A percentile compares a stretch with the other conserved stretches of the same genome.
phyloP scores from a whole-genome alignment of 2,113 vertebrate species.

The Azemiops feae region DNA sequence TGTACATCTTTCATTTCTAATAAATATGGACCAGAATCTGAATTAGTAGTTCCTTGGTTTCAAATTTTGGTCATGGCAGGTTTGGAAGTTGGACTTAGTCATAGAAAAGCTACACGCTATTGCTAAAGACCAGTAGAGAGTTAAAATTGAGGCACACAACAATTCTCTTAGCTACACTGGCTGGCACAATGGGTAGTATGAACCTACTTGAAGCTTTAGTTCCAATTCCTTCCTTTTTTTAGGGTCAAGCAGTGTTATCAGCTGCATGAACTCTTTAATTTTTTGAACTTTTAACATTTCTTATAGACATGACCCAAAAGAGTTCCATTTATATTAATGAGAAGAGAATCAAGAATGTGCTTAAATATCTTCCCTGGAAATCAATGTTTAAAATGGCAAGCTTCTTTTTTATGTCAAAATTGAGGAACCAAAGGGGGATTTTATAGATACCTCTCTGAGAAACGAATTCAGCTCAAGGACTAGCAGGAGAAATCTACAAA shows the following conservation, averaged over 20 bases:
- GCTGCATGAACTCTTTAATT: background rate
- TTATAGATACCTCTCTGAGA: background rate
- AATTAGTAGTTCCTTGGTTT: background rate
- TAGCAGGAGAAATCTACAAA: background rate
- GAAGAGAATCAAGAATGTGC: background rate
- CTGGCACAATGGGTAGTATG: background rate
- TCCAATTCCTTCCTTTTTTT: background rate
- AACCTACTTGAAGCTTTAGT: background rate
- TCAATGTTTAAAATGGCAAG: background rate
- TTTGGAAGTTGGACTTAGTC: background rate
- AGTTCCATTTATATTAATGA: no score
- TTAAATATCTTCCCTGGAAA: background rate
- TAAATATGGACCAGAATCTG: background rate
- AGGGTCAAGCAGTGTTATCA: background rate
- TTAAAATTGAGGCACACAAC: background rate
- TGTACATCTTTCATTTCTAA: background rate
- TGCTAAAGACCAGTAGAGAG: background rate
- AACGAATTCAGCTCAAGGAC: background rate
- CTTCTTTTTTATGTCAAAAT: background rate
- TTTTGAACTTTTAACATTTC: background rate
- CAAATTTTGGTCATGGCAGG: background rate
- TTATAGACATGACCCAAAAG: background rate
- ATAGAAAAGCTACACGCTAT: background rate
- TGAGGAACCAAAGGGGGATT: background rate
- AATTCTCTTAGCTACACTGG: background rate